Conservation (phyloP, 2,888 invertebrate genomes). For the Xylota segnis region DNA sequence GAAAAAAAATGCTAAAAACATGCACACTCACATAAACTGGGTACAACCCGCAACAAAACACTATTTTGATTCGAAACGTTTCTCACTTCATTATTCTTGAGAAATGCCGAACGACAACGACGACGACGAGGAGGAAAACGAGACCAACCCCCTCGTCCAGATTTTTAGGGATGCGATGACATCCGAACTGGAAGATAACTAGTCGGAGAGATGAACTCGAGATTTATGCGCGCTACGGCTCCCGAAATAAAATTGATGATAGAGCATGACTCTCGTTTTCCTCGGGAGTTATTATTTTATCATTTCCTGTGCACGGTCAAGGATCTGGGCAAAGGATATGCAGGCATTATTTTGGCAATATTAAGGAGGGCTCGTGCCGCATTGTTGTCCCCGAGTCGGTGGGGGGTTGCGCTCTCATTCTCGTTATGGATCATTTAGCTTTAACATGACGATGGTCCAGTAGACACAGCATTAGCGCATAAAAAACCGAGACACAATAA, state of each 20-base stretch:
- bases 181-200: slow-evolving; percentile 64
- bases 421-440: slow-evolving; percentile 74
- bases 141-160: slow-evolving; percentile 39
- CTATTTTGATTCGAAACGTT: slow-evolving; percentile 74
- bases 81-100: slow-evolving; percentile 75
- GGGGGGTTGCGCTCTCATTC: slow-evolving; percentile 72
- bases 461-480: slow-evolving; percentile 54
- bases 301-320: slow-evolving; percentile 76
- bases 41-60: slow-evolving; percentile 68
- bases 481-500: slow-evolving; percentile 56
- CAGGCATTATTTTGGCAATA: slow-evolving; percentile 42
- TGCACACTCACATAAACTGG: slow-evolving; percentile 13
- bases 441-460: slow-evolving; percentile 53
- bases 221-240: slow-evolving; percentile 63
- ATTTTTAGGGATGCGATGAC: slow-evolving; percentile 66
- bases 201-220: slow-evolving; percentile 66
- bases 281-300: slow-evolving; percentile 74
- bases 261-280: slow-evolving; percentile 70
- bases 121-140: neutral
- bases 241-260: slow-evolving; percentile 53
- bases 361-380: slow-evolving; percentile 61
- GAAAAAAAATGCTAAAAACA: slow-evolving; percentile 48
- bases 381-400: slow-evolving; percentile 57
- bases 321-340: slow-evolving; percentile 59
- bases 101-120: slow-evolving; percentile 31